A percentile compares a stretch with the other conserved stretches of the same genome.
Evolutionary conservation across 2,888 invertebrate species (phyloP).

Genomic region (Epirrita christyi): DNA sequence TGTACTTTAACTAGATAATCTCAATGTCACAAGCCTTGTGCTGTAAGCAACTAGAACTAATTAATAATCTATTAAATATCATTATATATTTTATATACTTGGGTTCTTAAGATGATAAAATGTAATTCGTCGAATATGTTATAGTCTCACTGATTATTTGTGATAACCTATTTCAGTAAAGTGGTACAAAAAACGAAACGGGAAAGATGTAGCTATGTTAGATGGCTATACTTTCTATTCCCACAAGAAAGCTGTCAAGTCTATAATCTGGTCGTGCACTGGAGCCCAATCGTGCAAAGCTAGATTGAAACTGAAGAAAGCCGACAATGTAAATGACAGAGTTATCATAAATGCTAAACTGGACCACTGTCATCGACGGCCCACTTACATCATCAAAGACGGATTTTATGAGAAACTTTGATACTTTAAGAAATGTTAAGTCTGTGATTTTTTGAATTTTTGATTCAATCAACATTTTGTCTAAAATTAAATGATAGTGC

Average conservation of each 20-base stretch:
- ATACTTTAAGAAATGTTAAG: background rate
- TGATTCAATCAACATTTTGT: no score
- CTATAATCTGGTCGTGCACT: slow-evolving; percentile 35
- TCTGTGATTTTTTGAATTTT: background rate
- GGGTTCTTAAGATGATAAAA: no score
- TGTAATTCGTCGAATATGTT: no score
- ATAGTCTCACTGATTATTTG: background rate
- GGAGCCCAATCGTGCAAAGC: slow-evolving; percentile 32
- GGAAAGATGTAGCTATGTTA: slow-evolving; percentile 38
- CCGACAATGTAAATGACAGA: slow-evolving; percentile 15
- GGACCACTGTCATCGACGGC: slow-evolving; percentile 38
- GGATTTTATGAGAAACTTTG: slow-evolving; percentile 31
- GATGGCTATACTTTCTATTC: slow-evolving; percentile 37
- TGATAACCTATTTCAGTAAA: slow-evolving; percentile 32
- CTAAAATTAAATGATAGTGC: no score
- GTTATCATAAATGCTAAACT: slow-evolving; percentile 24
- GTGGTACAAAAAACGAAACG: slow-evolving; percentile 44
- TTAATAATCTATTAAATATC: no score
- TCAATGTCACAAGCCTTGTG: no score
- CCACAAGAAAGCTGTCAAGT: slow-evolving; percentile 29
- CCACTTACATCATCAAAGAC: slow-evolving; percentile 27
- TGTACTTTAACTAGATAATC: no score
- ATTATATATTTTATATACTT: no score
- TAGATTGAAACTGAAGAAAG: slow-evolving; percentile 22
- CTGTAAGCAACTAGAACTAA: no score